Percentiles rank a stretch among this genome's conserved stretches.
These are phyloP conservation scores for Brachystomella parvula DNA, from an alignment of 1,140 invertebrate genomes.

Conservation along the genomic window DNA sequence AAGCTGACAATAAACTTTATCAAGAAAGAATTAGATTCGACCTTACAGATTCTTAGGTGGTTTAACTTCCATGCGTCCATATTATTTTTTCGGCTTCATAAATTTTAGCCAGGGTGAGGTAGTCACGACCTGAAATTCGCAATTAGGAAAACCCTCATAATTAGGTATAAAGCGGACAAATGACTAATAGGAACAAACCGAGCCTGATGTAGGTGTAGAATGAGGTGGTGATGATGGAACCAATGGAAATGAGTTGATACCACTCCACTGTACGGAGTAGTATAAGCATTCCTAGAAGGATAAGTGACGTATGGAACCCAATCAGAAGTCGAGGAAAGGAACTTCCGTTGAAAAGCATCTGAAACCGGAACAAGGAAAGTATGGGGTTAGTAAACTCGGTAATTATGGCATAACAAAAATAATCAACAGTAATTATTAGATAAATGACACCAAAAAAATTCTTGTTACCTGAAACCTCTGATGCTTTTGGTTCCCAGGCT, in stretches of 20 bases:
- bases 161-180: slow-evolving; percentile 43
- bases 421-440: slow-evolving; percentile 11
- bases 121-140: not conserved
- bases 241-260: slow-evolving; percentile 81
- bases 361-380: no score
- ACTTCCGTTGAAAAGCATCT: slow-evolving; percentile 84
- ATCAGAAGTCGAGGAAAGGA: slow-evolving; percentile 60
- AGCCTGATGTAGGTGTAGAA: slow-evolving; percentile 87
- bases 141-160: not conserved
- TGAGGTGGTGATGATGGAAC: slow-evolving; percentile 68
- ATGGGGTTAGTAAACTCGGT: no score
- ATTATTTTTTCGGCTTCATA: not conserved
- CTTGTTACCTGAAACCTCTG: slow-evolving; percentile 51
- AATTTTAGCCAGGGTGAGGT: not conserved
- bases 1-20: no score
- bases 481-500: slow-evolving; percentile 73
- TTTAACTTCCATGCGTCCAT: not conserved
- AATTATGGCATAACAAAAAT: slow-evolving; percentile 38
- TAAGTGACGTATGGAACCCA: slow-evolving; percentile 60
- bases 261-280: slow-evolving; percentile 72
- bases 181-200: slow-evolving; percentile 72
- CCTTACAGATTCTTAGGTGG: no score
- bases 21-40: no score
- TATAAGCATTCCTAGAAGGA: slow-evolving; percentile 67
- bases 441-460: not conserved